phyloP scores from a whole-genome alignment of 2,888 invertebrate species.

The Volucella zonaria region DNA sequence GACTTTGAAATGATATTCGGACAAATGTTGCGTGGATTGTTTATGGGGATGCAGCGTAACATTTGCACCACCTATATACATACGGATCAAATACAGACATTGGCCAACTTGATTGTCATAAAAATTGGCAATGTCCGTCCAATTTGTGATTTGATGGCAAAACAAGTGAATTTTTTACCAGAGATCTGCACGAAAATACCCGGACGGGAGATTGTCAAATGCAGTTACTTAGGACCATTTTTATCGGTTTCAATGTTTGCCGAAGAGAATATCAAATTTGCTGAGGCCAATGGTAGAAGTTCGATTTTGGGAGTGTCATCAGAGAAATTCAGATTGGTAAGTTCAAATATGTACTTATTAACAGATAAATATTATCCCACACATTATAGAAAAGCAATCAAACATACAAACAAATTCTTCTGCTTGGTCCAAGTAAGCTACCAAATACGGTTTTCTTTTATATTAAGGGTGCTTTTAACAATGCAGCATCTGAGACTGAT shows the following conservation, averaged over 20 bases:
- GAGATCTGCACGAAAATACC: constrained; percentile 88
- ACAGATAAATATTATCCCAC: too few relatives aligned
- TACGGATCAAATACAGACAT: constrained; percentile 88
- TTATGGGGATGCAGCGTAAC: constrained; percentile 82
- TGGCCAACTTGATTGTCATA: constrained; percentile 92
- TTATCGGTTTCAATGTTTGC: constrained; percentile 95
- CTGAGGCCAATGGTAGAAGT: constrained; percentile 86
- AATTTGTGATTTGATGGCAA: constrained; percentile 87
- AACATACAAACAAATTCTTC: background rate
- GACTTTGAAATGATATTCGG: constrained; percentile 80
- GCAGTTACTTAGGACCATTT: constrained; percentile 95
- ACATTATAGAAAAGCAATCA: background rate
- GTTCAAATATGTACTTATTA: constrained; percentile 52
- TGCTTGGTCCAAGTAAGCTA: too few relatives aligned
- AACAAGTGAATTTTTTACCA: constrained; percentile 89
- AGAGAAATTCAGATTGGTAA: constrained; percentile 80
- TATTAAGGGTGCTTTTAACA: too few relatives aligned
- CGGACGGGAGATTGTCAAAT: constrained; percentile 93
- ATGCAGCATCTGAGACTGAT: too few relatives aligned
- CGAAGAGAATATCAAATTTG: constrained; percentile 95
- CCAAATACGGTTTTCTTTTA: too few relatives aligned
- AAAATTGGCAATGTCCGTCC: constrained; percentile 90
- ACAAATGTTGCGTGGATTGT: constrained; percentile 80
- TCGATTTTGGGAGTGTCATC: constrained; percentile 78
- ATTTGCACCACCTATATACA: constrained; percentile 80